phyloP scores from a whole-genome alignment of 1,140 invertebrate species.

The Drosophila varians region DNA sequence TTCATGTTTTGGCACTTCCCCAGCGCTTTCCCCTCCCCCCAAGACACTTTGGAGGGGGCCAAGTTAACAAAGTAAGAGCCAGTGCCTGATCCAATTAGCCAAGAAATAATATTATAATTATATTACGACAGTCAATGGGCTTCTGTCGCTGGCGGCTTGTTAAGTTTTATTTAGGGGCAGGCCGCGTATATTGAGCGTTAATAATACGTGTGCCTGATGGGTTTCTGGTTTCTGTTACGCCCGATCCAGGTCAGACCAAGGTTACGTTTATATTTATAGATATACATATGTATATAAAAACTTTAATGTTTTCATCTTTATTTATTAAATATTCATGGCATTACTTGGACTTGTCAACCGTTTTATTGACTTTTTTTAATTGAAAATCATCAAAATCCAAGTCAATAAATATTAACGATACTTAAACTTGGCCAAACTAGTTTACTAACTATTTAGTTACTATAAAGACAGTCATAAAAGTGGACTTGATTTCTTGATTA shows the following conservation, averaged over 20 bases:
- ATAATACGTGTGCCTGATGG: constrained; percentile 17
- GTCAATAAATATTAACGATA: constrained; percentile 1
- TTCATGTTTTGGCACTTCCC: constrained; percentile 76
- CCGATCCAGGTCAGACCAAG: constrained; percentile 10
- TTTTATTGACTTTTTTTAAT: constrained; percentile 9
- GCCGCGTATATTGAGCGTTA: constrained; percentile 41
- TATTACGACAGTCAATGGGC: constrained; percentile 64
- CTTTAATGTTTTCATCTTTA: neutral
- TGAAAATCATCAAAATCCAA: neutral
- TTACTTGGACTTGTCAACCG: neutral
- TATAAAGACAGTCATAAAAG: neutral
- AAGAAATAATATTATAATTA: constrained; percentile 51
- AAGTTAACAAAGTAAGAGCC: constrained; percentile 1
- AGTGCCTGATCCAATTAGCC: constrained; percentile 65
- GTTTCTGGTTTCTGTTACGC: neutral
- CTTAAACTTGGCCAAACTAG: neutral
- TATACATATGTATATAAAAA: neutral
- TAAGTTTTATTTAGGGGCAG: constrained; percentile 14
- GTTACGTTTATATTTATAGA: neutral
- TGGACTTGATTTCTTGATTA: neutral
- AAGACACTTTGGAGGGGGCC: neutral
- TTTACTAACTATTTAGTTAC: neutral
- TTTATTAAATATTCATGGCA: neutral
- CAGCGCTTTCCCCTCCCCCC: constrained; percentile 22
- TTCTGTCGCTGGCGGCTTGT: constrained; percentile 26